Evolutionary conservation across 64 coral and sea anemone species (phyloP), one percentile per base, ranked within the genome.

Genomic region (Pocillopora verrucosa): DNA sequence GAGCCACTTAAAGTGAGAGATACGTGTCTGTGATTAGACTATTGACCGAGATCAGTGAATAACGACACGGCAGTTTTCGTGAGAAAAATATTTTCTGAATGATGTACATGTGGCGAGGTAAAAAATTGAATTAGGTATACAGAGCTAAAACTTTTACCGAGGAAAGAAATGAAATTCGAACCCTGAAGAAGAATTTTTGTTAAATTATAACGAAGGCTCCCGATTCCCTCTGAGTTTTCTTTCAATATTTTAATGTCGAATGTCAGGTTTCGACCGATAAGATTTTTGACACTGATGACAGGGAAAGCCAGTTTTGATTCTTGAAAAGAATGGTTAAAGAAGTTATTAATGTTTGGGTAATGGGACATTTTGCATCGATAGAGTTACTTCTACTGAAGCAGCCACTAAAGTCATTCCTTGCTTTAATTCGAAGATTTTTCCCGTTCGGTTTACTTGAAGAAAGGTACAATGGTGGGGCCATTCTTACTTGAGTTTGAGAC

Each of bases 191-290:
- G 60, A 72, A n/a, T 19, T 3, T 9, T 56, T 16, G n/a, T 5
- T 19, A 24, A 58, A 72, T 51, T 51, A 51, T 51, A 7, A 4
- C 7, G 41, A 51, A 51, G 41, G 41, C 41, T 51, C 41, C 41
- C 7, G 41, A 51, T 51, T 51, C 41, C 41, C 41, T 51, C 41
- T 51, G 41, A 56, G 82, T 85, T 85, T 85, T 34, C 82, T 56
- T 85, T 85, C 65, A 70, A n/a, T 85, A 72, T 72, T 72, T 85
- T 85, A 58, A 72, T 85, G 82, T 70, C 36, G 82, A 85, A 85
- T 72, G 82, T 72, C 72, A 85, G 64, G 41, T 51, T 85, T 30
- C 70, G 38, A 37, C 61, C 56, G 82, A 85, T 85, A 85, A 85
- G 82, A 85, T 79, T 57, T 24, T 11, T 85, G 41, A 26, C 82